Evolutionary conservation across 2,113 vertebrate species (phyloP), one percentile per base, ranked within the genome.

Genomic region (Sterrhoptilus dennistouni): DNA sequence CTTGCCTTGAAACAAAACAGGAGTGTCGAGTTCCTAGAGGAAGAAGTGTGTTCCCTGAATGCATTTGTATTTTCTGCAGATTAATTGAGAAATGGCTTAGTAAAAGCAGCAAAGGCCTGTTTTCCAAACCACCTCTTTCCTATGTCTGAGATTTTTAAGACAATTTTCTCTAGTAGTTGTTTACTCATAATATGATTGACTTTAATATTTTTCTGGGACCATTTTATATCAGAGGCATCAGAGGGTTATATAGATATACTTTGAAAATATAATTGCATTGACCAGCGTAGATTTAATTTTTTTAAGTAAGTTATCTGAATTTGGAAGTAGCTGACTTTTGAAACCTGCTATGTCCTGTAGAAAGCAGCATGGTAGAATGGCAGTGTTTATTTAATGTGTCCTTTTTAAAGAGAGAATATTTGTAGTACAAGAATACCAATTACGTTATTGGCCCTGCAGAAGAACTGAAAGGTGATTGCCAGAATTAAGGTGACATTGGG

Each of bases 401-500:
- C 53, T 72, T 90, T 91, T 66, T 11, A 74, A 54, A 69, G 56
- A 36, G 22, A 65, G 8, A 85, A n/a, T 88, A 69, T 77, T 70
- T 86, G 17, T 50, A 70, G n/a, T 88, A 59, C 61, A 75, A 57
- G 83, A 83, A 86, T 70, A 50, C 42, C 45, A 83, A 66, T 93
- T 70, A 60, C 8, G 1, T 83, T 94, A 68, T 77, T 74, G 76
- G 80, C 5, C 10, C 35, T 60, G 7, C 40, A 22, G 52, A 71
- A 76, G 61, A 79, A 27, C 57, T 29, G 81, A 61, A 92, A 82
- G 57, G 74, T 0, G 23, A 50, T 87, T 87, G 77, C 90, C 89
- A 70, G 76, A 93, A 56, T 96, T 96, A 97, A 97, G 83, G 74
- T 97, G 83, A 90, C 95, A 93, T 83, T 79, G 87, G 82, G 11